Evolutionary conservation across 92 coral and sea anemone genomes (phyloP).

Genomic region (Phenganax marumi): DNA sequence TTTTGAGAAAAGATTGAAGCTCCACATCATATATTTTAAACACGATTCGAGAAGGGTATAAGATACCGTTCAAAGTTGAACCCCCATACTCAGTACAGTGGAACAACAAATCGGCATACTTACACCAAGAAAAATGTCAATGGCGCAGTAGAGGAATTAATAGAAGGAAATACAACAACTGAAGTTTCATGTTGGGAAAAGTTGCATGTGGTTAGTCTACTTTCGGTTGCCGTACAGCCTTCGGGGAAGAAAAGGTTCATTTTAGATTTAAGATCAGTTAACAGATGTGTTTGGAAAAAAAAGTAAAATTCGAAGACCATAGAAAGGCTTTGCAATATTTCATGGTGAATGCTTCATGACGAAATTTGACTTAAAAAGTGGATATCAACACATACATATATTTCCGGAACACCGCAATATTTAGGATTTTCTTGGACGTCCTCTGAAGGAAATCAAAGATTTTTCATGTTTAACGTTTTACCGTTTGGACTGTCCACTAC

Average conservation of each 20-base stretch:
- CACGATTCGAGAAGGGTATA: constrained; percentile 5
- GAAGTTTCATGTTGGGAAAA: not conserved
- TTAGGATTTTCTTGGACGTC: not conserved
- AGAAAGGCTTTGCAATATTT: not conserved
- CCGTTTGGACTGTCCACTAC: too few species aligned
- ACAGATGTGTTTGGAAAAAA: too few species aligned
- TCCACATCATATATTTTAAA: not conserved
- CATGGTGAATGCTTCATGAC: too few species aligned
- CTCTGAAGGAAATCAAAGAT: not conserved
- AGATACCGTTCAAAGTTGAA: too few species aligned
- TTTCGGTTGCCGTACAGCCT: not conserved
- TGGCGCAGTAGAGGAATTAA: not conserved
- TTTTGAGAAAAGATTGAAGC: not conserved
- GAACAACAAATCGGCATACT: not conserved
- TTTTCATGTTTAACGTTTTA: too few species aligned
- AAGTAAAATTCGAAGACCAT: constrained; percentile 2
- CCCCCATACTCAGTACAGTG: not conserved
- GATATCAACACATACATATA: constrained; percentile 4
- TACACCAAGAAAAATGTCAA: not conserved
- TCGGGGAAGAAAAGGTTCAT: too few species aligned
- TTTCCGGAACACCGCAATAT: not conserved
- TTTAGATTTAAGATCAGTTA: too few species aligned
- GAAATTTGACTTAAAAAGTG: constrained; percentile 15
- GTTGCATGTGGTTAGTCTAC: not conserved
- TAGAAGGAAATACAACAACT: not conserved